These are phyloP conservation scores for Drosophila paracracens DNA, from an alignment of 2,888 invertebrate genomes.

Conservation along the genomic window DNA sequence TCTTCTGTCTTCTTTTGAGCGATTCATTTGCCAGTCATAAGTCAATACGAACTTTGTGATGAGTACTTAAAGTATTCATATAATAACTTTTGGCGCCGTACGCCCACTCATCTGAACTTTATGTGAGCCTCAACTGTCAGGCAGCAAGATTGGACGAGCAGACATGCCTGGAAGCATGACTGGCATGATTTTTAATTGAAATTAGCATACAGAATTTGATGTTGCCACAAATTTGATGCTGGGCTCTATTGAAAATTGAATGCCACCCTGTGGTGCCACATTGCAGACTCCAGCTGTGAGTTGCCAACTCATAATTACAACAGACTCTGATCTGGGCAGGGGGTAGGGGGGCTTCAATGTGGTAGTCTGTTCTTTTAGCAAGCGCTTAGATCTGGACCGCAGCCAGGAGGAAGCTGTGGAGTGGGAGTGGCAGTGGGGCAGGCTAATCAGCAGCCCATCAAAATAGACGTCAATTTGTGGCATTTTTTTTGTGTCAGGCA, in stretches of 20 bases:
- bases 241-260: slow-evolving; percentile 26
- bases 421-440: neutral
- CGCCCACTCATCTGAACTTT: slow-evolving; percentile 46
- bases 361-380: slow-evolving; percentile 7
- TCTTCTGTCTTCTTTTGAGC: slow-evolving; percentile 11
- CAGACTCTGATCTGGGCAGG: slow-evolving; percentile 6
- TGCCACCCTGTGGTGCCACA: slow-evolving; percentile 33
- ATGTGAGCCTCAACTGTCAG: slow-evolving; percentile 4
- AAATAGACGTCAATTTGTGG: slow-evolving; percentile 24
- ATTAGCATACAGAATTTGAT: slow-evolving; percentile 65
- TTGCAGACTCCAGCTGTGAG: slow-evolving; percentile 36
- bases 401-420: slow-evolving; percentile 6
- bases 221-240: slow-evolving; percentile 50
- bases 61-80: slow-evolving; percentile 19
- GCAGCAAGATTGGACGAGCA: neutral
- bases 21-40: slow-evolving; percentile 34
- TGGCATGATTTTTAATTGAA: slow-evolving; percentile 69
- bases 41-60: slow-evolving; percentile 24
- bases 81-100: slow-evolving; percentile 29
- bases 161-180: slow-evolving; percentile 13
- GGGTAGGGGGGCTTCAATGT: neutral
- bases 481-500: slow-evolving; percentile 11
- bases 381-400: slow-evolving; percentile 21
- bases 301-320: slow-evolving; percentile 60
- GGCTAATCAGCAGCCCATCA: slow-evolving; percentile 50